phyloP scores from a whole-genome alignment of 2,113 vertebrate genomes.

The Sinocyclocheilus maitianheensis region DNA sequence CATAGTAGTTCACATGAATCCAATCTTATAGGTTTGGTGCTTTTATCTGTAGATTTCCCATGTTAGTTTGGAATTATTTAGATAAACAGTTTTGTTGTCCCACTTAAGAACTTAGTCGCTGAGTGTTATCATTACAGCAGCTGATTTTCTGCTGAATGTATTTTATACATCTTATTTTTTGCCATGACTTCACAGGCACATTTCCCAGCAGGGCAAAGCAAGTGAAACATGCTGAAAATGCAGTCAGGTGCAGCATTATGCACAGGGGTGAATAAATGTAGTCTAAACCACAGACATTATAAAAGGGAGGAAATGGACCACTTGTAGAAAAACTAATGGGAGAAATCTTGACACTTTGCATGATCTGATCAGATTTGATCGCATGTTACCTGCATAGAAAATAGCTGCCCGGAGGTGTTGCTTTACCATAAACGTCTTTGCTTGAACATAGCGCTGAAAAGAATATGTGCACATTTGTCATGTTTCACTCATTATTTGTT shows the following conservation, averaged over 20 bases:
- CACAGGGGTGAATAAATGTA: too few species aligned
- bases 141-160: slow-evolving; percentile 23
- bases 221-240: too few species aligned
- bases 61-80: not conserved
- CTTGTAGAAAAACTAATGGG: not conserved
- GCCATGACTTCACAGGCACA: too few species aligned
- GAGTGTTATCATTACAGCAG: not conserved
- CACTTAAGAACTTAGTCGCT: not conserved
- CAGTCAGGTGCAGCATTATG: too few species aligned
- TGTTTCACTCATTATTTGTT: not conserved
- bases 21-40: not conserved
- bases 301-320: too few species aligned
- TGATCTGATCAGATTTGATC: not conserved
- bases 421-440: not conserved
- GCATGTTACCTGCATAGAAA: not conserved
- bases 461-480: not conserved
- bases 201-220: too few species aligned
- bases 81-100: not conserved
- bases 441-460: not conserved
- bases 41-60: not conserved
- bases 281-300: too few species aligned
- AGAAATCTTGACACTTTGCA: not conserved
- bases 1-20: too few species aligned
- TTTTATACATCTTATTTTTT: slow-evolving; percentile 7
- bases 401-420: not conserved